Conservation (phyloP, 35 echinoderm and acorn worm species). For the Ptychodera flava region DNA sequence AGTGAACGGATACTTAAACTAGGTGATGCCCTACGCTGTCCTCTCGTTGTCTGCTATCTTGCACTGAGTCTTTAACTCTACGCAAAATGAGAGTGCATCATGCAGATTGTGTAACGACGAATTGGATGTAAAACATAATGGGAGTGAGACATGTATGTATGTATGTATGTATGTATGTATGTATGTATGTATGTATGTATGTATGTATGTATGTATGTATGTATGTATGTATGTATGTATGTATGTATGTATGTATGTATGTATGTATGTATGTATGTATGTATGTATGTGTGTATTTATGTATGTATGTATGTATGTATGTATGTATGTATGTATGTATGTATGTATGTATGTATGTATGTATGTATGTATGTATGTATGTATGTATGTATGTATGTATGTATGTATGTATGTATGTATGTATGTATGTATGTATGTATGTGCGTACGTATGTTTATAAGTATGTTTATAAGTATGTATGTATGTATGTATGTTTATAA, state of each 20-base stretch:
- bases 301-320: background rate
- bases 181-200: background rate
- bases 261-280: conserved; percentile 2
- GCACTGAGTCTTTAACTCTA: no score
- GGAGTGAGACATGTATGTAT: background rate
- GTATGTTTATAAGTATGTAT: background rate
- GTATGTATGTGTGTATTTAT: background rate
- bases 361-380: background rate
- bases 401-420: conserved; percentile 2
- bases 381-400: conserved; percentile 2
- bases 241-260: background rate
- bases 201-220: background rate
- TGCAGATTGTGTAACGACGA: background rate
- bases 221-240: background rate
- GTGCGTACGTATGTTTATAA: background rate
- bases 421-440: conserved; percentile 2
- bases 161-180: background rate
- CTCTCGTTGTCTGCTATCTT: no score
- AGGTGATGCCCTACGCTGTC: no score
- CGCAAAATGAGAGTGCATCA: background rate
- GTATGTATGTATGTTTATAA: background rate
- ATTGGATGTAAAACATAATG: background rate
- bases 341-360: background rate
- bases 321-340: background rate
- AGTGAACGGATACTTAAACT: background rate